phyloP scores from a whole-genome alignment of 2,113 vertebrate species.

The Alouatta palliata region DNA sequence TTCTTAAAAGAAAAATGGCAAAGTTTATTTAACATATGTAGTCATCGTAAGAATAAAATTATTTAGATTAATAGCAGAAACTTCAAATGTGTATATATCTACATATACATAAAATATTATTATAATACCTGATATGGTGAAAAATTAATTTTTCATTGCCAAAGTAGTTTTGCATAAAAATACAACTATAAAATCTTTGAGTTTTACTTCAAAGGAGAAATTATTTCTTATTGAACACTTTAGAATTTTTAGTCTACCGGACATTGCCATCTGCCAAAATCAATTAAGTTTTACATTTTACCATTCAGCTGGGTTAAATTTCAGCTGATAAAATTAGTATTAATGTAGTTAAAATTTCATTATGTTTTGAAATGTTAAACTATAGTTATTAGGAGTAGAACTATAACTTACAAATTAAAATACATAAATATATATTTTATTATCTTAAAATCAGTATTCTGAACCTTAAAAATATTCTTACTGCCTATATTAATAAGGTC shows the following conservation, averaged over 20 bases:
- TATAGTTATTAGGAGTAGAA: background rate
- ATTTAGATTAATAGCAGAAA: background rate
- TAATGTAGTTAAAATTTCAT: background rate
- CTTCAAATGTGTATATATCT: background rate
- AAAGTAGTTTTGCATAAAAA: background rate
- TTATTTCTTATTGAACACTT: background rate
- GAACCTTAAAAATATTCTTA: conserved; percentile 43
- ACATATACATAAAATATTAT: background rate
- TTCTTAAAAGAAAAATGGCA: background rate
- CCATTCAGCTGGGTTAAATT: background rate
- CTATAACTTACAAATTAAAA: conserved; percentile 17
- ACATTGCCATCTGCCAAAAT: background rate
- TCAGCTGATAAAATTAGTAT: background rate
- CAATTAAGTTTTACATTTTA: background rate
- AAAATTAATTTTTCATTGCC: background rate
- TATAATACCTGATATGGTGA: background rate
- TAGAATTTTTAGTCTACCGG: background rate
- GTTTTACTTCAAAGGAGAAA: background rate
- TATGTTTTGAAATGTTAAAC: background rate
- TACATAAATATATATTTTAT: background rate
- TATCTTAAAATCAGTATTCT: conserved; percentile 60
- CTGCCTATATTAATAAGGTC: conserved; percentile 42
- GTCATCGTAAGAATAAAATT: background rate
- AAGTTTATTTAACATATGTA: background rate
- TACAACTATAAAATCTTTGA: background rate